These are phyloP conservation scores for Danio jaintianensis DNA, from an alignment of 2,797 vertebrate genomes.

Conservation along the genomic window DNA sequence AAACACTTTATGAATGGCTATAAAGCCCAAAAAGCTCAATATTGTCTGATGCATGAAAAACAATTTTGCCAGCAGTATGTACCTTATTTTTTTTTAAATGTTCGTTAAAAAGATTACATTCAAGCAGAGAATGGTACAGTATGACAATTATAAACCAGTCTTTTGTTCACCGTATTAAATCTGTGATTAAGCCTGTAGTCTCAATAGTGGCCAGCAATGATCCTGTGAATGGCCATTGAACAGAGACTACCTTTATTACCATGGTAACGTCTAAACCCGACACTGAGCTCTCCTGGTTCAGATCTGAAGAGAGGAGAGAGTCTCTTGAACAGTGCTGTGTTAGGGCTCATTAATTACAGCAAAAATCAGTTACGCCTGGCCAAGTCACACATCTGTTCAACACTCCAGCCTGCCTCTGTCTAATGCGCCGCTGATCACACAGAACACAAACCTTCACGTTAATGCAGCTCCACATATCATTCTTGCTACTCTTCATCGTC, in stretches of 20 bases:
- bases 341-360: constrained; percentile 66
- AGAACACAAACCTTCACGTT: constrained; percentile 38
- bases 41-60: no score
- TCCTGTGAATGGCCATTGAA: constrained; percentile 50
- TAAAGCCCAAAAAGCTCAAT: no score
- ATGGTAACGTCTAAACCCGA: constrained; percentile 31
- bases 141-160: background rate
- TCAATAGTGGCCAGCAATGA: constrained; percentile 25
- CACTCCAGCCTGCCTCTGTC: constrained; percentile 52
- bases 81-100: constrained; percentile 9
- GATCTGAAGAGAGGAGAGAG: constrained; percentile 50
- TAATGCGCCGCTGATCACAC: constrained; percentile 56
- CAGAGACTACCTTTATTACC: constrained; percentile 39
- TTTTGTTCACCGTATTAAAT: constrained; percentile 12
- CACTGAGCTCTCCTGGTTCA: constrained; percentile 34
- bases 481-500: background rate
- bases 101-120: constrained; percentile 10
- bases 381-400: constrained; percentile 64
- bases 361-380: constrained; percentile 62
- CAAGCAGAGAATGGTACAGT: background rate
- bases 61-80: background rate
- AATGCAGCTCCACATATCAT: constrained; percentile 26
- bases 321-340: constrained; percentile 57
- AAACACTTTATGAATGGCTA: no score
- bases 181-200: background rate